Evolutionary conservation across 2,888 invertebrate species (phyloP).

Genomic region (Catocala sponsa): DNA sequence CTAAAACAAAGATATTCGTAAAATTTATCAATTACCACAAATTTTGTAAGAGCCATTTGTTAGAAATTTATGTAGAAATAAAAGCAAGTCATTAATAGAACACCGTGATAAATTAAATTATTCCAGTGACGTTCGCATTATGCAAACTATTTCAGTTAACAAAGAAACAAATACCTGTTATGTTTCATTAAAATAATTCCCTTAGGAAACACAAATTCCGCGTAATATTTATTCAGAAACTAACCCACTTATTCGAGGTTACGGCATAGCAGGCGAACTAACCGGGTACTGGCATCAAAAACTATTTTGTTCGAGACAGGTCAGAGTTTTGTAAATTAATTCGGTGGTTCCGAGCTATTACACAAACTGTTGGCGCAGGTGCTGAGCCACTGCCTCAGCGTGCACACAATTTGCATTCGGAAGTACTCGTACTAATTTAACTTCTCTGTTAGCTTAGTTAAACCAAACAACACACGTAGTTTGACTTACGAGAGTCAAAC

Average conservation of each 20-base stretch:
- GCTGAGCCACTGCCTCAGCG: conserved; percentile 68
- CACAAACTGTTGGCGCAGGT: conserved; percentile 85
- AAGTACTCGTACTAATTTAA: conserved; percentile 83
- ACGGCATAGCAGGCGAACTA: conserved; percentile 54
- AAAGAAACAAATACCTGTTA: conserved; percentile 52
- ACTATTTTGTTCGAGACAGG: conserved; percentile 77
- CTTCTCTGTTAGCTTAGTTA: conserved; percentile 76
- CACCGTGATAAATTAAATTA: conserved; percentile 32
- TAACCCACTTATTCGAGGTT: conserved; percentile 54
- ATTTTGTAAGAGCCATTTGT: not conserved
- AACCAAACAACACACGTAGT: conserved; percentile 72
- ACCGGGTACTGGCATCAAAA: conserved; percentile 70
- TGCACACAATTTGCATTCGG: conserved; percentile 79
- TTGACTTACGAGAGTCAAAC: conserved; percentile 55
- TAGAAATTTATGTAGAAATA: not conserved
- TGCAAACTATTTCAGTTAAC: conserved; percentile 43
- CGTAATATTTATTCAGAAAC: conserved; percentile 56
- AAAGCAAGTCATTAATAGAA: conserved; percentile 17
- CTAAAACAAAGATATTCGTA: too few species aligned
- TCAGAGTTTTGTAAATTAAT: conserved; percentile 85
- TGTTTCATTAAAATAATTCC: conserved; percentile 55
- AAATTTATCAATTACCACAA: too few species aligned
- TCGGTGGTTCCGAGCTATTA: conserved; percentile 84
- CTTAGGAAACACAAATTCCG: conserved; percentile 52
- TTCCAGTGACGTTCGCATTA: conserved; percentile 42